Percentiles rank a stretch among this genome's conserved stretches.
These are phyloP conservation scores for Drosophila pruinosa DNA, from an alignment of 1,140 invertebrate species.

Conservation along the genomic window DNA sequence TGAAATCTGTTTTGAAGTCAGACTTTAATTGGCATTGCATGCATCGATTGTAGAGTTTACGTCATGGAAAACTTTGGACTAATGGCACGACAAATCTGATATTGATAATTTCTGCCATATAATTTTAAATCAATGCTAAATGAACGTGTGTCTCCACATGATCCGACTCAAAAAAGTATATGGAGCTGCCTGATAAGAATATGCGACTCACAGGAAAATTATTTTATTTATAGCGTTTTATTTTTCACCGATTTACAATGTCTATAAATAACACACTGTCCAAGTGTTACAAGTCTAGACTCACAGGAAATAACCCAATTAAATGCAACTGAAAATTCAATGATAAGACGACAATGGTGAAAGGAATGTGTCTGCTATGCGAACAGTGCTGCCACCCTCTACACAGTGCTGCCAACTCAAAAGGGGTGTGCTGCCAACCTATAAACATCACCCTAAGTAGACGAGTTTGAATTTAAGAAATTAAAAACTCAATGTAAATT, in stretches of 20 bases:
- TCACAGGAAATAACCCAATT: conserved; percentile 28
- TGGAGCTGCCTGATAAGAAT: conserved; percentile 7
- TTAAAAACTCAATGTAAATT: background rate
- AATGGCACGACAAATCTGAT: conserved; percentile 1
- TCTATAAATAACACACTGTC: conserved; percentile 20
- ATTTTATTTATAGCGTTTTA: background rate
- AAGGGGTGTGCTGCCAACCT: background rate
- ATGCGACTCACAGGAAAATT: background rate
- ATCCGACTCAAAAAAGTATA: background rate
- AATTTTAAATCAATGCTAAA: conserved; percentile 53
- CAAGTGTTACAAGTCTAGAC: background rate
- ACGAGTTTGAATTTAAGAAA: background rate
- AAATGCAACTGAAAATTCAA: background rate
- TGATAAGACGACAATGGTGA: background rate
- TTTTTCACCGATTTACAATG: conserved; percentile 7
- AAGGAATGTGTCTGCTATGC: background rate
- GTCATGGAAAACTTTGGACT: conserved; percentile 59
- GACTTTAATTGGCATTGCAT: conserved; percentile 27
- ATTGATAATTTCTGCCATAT: conserved; percentile 41
- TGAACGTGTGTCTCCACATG: conserved; percentile 37
- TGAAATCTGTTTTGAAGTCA: background rate
- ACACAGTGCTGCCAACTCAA: background rate
- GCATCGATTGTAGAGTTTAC: conserved; percentile 7
- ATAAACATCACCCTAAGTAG: too few relatives aligned
- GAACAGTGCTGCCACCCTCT: background rate